phyloP scores from a whole-genome alignment of 2,797 vertebrate species.

The Darevskia nairensis region DNA sequence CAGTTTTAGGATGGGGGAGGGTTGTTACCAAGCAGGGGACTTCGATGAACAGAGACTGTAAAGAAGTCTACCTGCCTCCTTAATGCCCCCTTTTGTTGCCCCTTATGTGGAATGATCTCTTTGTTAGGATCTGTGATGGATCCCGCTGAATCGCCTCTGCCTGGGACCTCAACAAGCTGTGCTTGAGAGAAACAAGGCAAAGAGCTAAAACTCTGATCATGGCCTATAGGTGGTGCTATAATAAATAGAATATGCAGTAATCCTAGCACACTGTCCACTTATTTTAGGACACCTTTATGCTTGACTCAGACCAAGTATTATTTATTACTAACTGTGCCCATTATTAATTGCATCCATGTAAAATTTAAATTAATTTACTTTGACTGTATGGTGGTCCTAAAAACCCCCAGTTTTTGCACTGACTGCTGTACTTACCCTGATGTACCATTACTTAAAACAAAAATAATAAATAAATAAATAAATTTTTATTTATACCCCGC shows the following conservation, averaged over 20 bases:
- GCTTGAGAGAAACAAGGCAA: background rate
- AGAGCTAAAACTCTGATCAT: background rate
- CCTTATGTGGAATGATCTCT: background rate
- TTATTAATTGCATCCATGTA: background rate
- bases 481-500: too few relatives aligned
- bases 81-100: background rate
- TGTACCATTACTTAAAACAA: background rate
- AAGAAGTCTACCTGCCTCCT: background rate
- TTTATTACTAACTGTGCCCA: background rate
- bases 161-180: background rate
- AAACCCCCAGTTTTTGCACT: background rate
- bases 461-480: too few relatives aligned
- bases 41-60: background rate
- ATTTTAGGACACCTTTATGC: background rate
- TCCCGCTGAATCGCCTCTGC: background rate
- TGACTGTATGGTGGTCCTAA: background rate
- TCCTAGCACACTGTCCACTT: background rate
- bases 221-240: constrained; percentile 32
- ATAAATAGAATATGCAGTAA: constrained; percentile 15
- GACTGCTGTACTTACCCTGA: background rate
- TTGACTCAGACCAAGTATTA: background rate
- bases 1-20: background rate
- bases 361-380: background rate
- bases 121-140: background rate
- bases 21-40: background rate